Conservation (phyloP, 1,140 invertebrate species). For the Elymnias hypermnestra region DNA sequence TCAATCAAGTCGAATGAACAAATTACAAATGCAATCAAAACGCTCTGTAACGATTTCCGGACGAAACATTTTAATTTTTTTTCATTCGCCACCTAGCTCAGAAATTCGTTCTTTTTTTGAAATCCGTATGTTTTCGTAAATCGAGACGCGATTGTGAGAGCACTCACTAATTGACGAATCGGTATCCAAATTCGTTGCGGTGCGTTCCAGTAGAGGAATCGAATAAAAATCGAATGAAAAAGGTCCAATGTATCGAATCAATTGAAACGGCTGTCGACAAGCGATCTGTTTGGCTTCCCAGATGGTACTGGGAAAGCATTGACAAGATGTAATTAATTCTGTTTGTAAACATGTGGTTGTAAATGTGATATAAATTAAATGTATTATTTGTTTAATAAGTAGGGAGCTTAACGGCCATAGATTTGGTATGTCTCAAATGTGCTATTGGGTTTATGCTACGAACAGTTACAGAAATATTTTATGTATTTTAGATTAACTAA, state of each 20-base stretch:
- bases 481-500: too few species aligned
- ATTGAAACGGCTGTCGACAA: conserved; percentile 52
- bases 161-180: conserved; percentile 50
- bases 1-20: conserved; percentile 46
- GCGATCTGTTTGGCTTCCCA: conserved; percentile 43
- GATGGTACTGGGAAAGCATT: conserved; percentile 48
- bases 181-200: conserved; percentile 53
- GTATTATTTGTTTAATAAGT: conserved; percentile 56
- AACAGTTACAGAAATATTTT: too few species aligned
- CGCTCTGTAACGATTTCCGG: conserved; percentile 50
- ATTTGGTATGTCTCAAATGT: background rate
- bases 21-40: conserved; percentile 48
- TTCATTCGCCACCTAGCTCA: conserved; percentile 38
- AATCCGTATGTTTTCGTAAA: conserved; percentile 58
- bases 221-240: conserved; percentile 31
- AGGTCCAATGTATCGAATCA: conserved; percentile 58
- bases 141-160: conserved; percentile 43
- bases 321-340: conserved; percentile 48
- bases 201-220: conserved; percentile 48
- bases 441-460: too few species aligned
- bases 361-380: conserved; percentile 39
- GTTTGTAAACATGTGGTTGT: conserved; percentile 53
- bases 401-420: conserved; percentile 8
- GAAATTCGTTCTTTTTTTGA: conserved; percentile 21
- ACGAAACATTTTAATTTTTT: conserved; percentile 23